A percentile compares a stretch with the other conserved stretches of the same genome.
These are phyloP conservation scores for Melinopterus prodromus DNA, from an alignment of 2,888 invertebrate genomes.

Conservation along the genomic window DNA sequence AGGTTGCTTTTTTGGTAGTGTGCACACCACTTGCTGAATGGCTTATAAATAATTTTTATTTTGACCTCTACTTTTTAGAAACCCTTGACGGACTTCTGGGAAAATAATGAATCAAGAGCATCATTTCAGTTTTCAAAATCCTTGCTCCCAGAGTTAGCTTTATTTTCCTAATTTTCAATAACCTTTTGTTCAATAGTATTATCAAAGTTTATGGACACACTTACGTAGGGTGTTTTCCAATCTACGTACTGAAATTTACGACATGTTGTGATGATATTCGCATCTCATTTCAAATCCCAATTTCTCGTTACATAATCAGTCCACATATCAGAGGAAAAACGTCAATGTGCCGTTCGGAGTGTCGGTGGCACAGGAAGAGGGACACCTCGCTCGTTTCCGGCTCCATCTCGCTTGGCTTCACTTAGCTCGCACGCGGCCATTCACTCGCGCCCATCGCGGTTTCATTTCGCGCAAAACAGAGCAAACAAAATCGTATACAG, in stretches of 20 bases:
- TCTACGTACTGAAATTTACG: not conserved
- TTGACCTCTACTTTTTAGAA: too few relatives aligned
- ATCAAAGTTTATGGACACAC: too few relatives aligned
- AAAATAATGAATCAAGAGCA: too few relatives aligned
- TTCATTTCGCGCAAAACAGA: not conserved
- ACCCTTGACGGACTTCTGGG: too few relatives aligned
- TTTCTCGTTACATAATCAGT: not conserved
- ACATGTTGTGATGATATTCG: conserved; percentile 8
- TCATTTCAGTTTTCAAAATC: too few relatives aligned
- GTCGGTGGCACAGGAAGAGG: conserved; percentile 19
- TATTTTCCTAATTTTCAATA: too few relatives aligned
- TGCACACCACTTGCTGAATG: too few relatives aligned
- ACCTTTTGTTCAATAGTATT: too few relatives aligned
- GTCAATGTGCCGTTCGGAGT: conserved; percentile 17
- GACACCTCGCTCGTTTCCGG: conserved; percentile 24
- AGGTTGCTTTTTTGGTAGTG: too few relatives aligned
- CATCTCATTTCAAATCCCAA: not conserved
- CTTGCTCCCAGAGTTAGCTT: too few relatives aligned
- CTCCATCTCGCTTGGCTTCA: conserved; percentile 14
- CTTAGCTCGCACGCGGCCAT: conserved; percentile 18
- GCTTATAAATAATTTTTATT: too few relatives aligned
- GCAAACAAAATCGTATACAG: not conserved
- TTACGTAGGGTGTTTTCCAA: too few relatives aligned
- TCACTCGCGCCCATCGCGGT: not conserved
- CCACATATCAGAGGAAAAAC: not conserved